Percentiles rank a stretch among this genome's conserved stretches.
Conservation (phyloP, 2,888 invertebrate genomes). For the Caradrina clavipalpis region DNA sequence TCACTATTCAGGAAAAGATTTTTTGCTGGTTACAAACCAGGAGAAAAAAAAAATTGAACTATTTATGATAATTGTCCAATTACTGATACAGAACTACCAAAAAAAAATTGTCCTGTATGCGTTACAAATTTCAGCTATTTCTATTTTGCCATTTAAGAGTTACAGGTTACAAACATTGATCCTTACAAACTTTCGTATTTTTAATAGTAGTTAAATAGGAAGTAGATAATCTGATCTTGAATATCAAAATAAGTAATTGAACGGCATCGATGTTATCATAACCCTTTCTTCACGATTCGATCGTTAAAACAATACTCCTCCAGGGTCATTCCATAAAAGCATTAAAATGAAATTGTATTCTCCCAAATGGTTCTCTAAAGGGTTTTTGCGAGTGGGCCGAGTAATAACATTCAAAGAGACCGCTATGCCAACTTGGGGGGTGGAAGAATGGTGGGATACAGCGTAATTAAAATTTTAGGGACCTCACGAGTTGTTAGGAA, state of each 20-base stretch:
- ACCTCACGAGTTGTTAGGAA: conserved; percentile 69
- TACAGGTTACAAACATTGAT: too few species aligned
- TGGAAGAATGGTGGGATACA: conserved; percentile 68
- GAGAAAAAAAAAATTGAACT: too few species aligned
- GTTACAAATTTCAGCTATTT: too few species aligned
- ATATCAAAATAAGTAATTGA: conserved; percentile 11
- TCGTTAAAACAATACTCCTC: conserved; percentile 45
- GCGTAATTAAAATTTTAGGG: conserved; percentile 80
- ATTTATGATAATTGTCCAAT: too few species aligned
- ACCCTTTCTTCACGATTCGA: conserved; percentile 28
- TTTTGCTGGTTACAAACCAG: too few species aligned
- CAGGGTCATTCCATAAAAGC: conserved; percentile 58
- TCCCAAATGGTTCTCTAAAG: conserved; percentile 59
- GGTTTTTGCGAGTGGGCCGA: conserved; percentile 59
- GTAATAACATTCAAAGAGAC: conserved; percentile 71
- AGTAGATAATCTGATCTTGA: not conserved
- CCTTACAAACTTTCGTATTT: too few species aligned
- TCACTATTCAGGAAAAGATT: too few species aligned
- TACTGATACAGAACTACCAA: too few species aligned
- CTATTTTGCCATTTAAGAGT: too few species aligned
- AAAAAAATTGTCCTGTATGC: too few species aligned
- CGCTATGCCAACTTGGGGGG: conserved; percentile 59
- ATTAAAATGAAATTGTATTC: conserved; percentile 66
- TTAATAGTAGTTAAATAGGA: too few species aligned
- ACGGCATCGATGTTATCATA: conserved; percentile 24